Percentiles rank a stretch among this genome's conserved stretches.
These are phyloP conservation scores for Charina bottae DNA, from an alignment of 2,113 vertebrate species.

Conservation along the genomic window DNA sequence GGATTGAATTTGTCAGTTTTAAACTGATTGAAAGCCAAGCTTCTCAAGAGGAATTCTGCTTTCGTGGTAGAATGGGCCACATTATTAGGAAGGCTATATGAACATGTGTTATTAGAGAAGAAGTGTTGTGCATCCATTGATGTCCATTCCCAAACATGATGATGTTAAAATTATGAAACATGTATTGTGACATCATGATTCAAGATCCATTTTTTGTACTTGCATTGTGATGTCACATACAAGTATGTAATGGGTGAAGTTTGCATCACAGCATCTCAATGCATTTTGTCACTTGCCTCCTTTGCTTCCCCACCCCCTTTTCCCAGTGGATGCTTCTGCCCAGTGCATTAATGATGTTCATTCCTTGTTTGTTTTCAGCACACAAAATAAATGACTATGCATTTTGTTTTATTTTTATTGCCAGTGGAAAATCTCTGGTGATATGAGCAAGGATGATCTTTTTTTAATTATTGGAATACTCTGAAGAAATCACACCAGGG, in stretches of 20 bases:
- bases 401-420: neutral
- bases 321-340: neutral
- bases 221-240: neutral
- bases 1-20: neutral
- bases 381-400: neutral
- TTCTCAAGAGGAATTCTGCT: neutral
- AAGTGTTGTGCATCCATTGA: neutral
- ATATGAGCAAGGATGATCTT: neutral
- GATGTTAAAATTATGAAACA: neutral
- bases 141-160: neutral
- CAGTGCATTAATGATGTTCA: neutral
- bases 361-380: neutral
- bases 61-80: neutral
- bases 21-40: neutral
- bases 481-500: neutral
- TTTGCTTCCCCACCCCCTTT: neutral
- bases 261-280: neutral
- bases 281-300: neutral
- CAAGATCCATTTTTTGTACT: neutral
- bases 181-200: neutral
- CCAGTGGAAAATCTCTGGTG: neutral
- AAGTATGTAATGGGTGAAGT: neutral
- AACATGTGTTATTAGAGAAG: neutral
- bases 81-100: neutral
- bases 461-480: neutral